phyloP scores from a whole-genome alignment of 2,888 invertebrate species.

The Megaustenia siamemsis region DNA sequence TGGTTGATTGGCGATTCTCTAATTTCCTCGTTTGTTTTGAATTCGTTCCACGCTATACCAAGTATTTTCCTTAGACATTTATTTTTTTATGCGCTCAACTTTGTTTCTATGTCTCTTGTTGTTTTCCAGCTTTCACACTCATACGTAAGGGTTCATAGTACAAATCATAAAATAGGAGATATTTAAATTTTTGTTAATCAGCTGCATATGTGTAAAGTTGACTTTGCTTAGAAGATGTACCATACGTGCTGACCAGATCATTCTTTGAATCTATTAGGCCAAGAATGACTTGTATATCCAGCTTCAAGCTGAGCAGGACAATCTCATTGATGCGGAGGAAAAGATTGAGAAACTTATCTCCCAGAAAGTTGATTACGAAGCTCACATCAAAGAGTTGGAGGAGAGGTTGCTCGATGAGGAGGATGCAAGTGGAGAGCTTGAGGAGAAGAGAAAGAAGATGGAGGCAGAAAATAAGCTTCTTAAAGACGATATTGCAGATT shows the following conservation, averaged over 20 bases:
- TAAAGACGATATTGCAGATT: constrained; percentile 98
- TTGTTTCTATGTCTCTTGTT: too few species aligned
- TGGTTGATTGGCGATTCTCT: too few species aligned
- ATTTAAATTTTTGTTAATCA: too few species aligned
- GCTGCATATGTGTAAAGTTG: too few species aligned
- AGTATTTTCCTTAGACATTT: too few species aligned
- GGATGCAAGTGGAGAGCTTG: constrained; percentile 95
- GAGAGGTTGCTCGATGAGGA: constrained; percentile 98
- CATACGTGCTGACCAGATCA: not conserved
- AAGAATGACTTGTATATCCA: constrained; percentile 93
- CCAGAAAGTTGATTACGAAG: constrained; percentile 97
- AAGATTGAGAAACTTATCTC: constrained; percentile 94
- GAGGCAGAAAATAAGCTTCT: constrained; percentile 95
- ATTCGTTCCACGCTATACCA: too few species aligned
- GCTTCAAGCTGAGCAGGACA: constrained; percentile 95
- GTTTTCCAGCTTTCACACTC: too few species aligned
- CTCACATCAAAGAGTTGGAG: constrained; percentile 96
- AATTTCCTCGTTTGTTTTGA: too few species aligned
- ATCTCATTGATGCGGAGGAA: constrained; percentile 94
- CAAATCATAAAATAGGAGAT: too few species aligned
- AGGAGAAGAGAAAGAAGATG: constrained; percentile 97
- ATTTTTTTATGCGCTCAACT: too few species aligned
- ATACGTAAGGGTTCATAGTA: too few species aligned
- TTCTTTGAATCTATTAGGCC: constrained; percentile 84
- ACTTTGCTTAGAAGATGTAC: too few species aligned